These are phyloP conservation scores for Xestobium rufovillosum DNA, from an alignment of 2,888 invertebrate species.

Conservation along the genomic window DNA sequence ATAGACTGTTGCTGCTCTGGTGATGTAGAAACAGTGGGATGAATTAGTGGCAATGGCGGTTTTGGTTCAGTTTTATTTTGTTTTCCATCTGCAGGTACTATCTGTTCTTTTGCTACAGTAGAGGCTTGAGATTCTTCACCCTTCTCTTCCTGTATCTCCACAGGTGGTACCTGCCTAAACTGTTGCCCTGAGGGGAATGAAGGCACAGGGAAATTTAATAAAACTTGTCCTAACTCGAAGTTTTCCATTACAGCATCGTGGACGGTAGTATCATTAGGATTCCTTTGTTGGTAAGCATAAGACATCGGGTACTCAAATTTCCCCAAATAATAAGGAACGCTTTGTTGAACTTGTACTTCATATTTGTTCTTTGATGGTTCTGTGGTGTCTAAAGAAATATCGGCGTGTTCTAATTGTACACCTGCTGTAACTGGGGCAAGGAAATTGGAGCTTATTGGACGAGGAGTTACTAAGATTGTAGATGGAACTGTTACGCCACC, in stretches of 20 bases:
- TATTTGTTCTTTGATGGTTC: constrained; percentile 40
- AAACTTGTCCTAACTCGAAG: constrained; percentile 43
- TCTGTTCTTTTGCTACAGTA: no score
- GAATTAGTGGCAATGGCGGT: no score
- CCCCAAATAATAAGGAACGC: constrained; percentile 49
- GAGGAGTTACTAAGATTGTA: constrained; percentile 48
- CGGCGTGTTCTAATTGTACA: constrained; percentile 46
- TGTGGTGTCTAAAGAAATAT: constrained; percentile 29
- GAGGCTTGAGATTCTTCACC: no score
- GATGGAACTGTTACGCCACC: constrained; percentile 22
- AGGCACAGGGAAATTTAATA: constrained; percentile 33
- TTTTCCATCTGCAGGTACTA: constrained; percentile 34
- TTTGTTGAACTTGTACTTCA: constrained; percentile 58
- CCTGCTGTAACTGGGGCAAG: constrained; percentile 56
- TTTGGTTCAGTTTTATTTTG: constrained; percentile 40
- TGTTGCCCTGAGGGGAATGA: constrained; percentile 17
- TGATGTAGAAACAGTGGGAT: no score
- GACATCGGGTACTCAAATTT: constrained; percentile 43
- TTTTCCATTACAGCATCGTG: constrained; percentile 40
- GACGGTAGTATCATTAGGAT: constrained; percentile 27
- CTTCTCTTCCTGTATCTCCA: constrained; percentile 31
- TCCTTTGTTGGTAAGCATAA: constrained; percentile 37
- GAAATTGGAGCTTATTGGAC: constrained; percentile 50
- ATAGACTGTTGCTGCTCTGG: no score
- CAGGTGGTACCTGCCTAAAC: background rate